A percentile compares a stretch with the other conserved stretches of the same genome.
Conservation (phyloP, 2,113 vertebrate genomes). For the Azemiops feae region DNA sequence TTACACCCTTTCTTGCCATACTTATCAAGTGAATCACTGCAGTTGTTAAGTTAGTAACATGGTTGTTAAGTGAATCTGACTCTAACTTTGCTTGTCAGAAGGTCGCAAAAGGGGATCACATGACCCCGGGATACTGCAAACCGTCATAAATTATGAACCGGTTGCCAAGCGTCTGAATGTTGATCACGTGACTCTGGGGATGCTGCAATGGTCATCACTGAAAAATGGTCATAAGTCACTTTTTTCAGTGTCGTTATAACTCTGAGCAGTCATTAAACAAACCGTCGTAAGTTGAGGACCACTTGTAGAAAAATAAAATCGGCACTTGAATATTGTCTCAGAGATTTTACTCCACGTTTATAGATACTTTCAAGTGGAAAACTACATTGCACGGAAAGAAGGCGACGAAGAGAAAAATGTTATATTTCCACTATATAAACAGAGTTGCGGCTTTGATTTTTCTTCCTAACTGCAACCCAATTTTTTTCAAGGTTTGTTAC, state of each 20-base stretch:
- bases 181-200: too few relatives aligned
- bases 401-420: neutral
- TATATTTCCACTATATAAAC: neutral
- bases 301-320: conserved; percentile 21
- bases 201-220: too few relatives aligned
- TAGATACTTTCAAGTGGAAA: conserved; percentile 14
- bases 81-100: neutral
- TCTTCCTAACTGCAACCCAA: neutral
- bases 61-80: neutral
- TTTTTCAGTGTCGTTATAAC: too few relatives aligned
- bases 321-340: conserved; percentile 7
- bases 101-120: too few relatives aligned
- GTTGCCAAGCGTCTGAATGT: too few relatives aligned
- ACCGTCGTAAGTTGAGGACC: too few relatives aligned
- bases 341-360: conserved; percentile 31
- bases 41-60: neutral
- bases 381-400: neutral
- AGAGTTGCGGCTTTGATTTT: neutral
- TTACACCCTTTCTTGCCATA: neutral
- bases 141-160: too few relatives aligned
- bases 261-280: too few relatives aligned
- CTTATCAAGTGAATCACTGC: too few relatives aligned
- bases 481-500: neutral
- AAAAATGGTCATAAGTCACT: too few relatives aligned
- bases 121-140: too few relatives aligned